phyloP scores from a whole-genome alignment of 37 sponge, comb jelly and placozoan species.

The Haliclona indistincta region DNA sequence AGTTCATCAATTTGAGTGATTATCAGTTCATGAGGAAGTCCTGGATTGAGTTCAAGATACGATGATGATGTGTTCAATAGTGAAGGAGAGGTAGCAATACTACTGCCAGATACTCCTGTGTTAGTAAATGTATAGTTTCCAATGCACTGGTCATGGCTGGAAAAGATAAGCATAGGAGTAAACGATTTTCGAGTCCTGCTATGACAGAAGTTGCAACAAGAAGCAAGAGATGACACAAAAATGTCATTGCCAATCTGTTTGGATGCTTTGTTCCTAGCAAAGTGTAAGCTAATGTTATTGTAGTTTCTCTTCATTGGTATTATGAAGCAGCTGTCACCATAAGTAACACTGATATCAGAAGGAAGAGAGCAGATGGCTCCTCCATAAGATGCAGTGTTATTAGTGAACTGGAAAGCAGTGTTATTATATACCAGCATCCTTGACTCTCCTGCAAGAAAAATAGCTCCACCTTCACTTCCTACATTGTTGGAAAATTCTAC shows the following conservation, averaged over 20 bases:
- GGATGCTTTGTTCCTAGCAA: not conserved
- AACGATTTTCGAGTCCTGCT: not conserved
- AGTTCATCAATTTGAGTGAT: not conserved
- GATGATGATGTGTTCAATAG: no score
- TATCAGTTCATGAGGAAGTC: not conserved
- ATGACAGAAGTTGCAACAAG: not conserved
- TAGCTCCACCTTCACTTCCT: constrained; percentile 11
- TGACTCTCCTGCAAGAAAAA: not conserved
- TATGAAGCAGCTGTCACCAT: constrained; percentile 2
- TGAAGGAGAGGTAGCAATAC: not conserved
- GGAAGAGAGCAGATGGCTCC: not conserved
- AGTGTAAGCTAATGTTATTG: not conserved
- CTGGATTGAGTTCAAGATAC: not conserved
- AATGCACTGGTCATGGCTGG: not conserved
- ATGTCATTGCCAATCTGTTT: not conserved
- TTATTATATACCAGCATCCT: not conserved
- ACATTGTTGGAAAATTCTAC: not conserved
- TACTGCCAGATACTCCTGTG: not conserved
- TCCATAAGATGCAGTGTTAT: constrained; percentile 10
- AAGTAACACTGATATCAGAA: not conserved
- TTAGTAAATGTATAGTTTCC: not conserved
- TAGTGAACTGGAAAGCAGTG: not conserved
- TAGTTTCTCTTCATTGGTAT: not conserved
- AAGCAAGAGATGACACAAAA: not conserved
- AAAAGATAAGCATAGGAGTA: not conserved